Conservation (phyloP, 2,797 vertebrate genomes). For the Emys orbicularis region DNA sequence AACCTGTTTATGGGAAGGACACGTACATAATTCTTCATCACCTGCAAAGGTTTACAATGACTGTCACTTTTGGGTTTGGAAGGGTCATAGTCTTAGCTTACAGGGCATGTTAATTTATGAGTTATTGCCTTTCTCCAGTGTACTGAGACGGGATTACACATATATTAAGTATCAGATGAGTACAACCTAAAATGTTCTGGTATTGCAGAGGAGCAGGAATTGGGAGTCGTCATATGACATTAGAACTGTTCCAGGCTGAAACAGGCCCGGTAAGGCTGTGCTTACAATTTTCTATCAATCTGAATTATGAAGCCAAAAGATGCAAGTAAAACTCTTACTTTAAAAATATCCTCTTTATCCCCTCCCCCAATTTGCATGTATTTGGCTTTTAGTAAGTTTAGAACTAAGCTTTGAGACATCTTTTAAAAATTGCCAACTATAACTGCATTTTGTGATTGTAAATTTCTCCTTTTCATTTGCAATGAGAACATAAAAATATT, state of each 20-base stretch:
- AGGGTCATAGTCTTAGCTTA: not conserved
- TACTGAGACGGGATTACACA: not conserved
- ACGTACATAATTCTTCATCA: not conserved
- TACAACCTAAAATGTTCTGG: not conserved
- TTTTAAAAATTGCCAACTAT: not conserved
- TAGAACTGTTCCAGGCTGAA: not conserved
- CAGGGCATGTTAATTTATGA: not conserved
- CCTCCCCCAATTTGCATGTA: not conserved
- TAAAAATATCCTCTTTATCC: not conserved
- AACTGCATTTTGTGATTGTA: not conserved
- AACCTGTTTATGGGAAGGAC: not conserved
- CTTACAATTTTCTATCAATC: not conserved
- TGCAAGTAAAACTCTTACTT: not conserved
- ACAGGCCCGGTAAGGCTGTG: not conserved
- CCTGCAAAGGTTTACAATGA: not conserved
- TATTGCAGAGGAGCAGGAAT: not conserved
- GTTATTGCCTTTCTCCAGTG: not conserved
- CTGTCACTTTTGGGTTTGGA: not conserved
- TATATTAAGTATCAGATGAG: not conserved
- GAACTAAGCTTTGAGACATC: too few species aligned
- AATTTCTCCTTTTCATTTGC: not conserved
- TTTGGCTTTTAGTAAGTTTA: not conserved
- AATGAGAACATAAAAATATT: not conserved
- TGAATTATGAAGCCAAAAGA: not conserved
- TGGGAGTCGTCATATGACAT: not conserved